Base-by-base conservation (phyloP, 2,797 vertebrate genomes). In the Chelmon rostratus region DNA sequence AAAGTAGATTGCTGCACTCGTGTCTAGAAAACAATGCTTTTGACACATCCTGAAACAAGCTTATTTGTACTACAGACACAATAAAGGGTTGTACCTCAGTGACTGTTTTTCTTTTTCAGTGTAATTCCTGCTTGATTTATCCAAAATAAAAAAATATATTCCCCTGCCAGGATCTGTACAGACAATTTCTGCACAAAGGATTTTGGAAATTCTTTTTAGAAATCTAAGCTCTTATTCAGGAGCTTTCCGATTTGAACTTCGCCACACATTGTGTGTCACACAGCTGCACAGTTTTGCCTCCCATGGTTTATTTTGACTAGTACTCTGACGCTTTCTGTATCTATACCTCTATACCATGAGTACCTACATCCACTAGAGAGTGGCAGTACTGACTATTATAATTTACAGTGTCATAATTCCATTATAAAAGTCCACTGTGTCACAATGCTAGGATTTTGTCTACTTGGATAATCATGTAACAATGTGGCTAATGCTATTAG, bases 401-500 rank as follows among this genome's bases (percentile, higher is more conserved):
- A 28, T 68, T 40, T 50, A 40, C 57, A 13, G 31, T 40, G 38
- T 77, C 42, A 77, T 79, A 68, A 86, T 65, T 84, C 53, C 59
- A 65, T 79, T 78, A 79, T 33, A 13, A 74, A 76, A 70, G 62
- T 69, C 33, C 19, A 50, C 46, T 67, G 62, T 70, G 83, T 82
- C 37, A 84, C 76, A 86, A 86, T 53, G 66, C 62, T 59, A 11
- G 65, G 83, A 82, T 85, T 90, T 80, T 90, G 68, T 79, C 70
- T 18, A 71, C 82, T 86, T 68, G 80, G 68, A 85, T 88, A 83
- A 86, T 88, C 82, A 59, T 70, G 73, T 71, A 83, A 87, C 83
- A 89, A 87, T 87, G 78, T 76, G 72, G 58, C 62, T 90, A 90
- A 92, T 90, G 84, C 84, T 89, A 88, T 92, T 89, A 93, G 67